Evolutionary conservation across 2,888 invertebrate genomes (phyloP).

Genomic region (Schizaphis graminum): DNA sequence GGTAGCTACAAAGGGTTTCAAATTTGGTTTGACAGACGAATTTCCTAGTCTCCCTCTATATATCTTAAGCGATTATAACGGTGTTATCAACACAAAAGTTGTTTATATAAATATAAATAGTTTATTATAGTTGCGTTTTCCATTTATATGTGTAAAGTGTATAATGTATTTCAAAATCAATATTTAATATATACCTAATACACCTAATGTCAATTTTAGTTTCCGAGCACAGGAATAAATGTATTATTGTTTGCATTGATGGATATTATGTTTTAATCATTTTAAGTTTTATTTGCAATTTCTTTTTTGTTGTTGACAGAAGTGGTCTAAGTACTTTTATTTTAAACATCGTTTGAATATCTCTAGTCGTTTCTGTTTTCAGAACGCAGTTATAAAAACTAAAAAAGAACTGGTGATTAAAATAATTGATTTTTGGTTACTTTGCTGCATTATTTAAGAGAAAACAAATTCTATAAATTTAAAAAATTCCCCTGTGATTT

Average conservation of each 20-base stretch:
- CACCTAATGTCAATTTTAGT: background rate
- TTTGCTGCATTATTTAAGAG: background rate
- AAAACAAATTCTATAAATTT: background rate
- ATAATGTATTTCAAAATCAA: background rate
- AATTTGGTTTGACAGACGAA: conserved; percentile 1
- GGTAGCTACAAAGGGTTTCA: conserved; percentile 25
- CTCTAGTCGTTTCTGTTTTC: background rate
- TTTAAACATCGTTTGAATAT: background rate
- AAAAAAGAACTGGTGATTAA: background rate
- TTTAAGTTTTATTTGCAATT: background rate
- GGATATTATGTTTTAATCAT: background rate
- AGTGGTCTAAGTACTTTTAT: background rate
- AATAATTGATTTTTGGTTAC: background rate
- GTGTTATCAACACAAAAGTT: background rate
- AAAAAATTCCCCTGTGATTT: background rate
- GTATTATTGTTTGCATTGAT: background rate
- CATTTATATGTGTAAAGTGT: background rate
- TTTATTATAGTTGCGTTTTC: background rate
- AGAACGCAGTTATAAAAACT: background rate
- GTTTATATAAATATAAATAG: conserved; percentile 17
- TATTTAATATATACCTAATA: background rate
- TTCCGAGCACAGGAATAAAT: background rate
- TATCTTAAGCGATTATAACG: background rate
- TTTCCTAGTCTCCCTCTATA: background rate
- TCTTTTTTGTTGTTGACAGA: background rate